These are phyloP conservation scores for Drosophila lacteicornis DNA, from an alignment of 1,140 invertebrate genomes.

Conservation along the genomic window DNA sequence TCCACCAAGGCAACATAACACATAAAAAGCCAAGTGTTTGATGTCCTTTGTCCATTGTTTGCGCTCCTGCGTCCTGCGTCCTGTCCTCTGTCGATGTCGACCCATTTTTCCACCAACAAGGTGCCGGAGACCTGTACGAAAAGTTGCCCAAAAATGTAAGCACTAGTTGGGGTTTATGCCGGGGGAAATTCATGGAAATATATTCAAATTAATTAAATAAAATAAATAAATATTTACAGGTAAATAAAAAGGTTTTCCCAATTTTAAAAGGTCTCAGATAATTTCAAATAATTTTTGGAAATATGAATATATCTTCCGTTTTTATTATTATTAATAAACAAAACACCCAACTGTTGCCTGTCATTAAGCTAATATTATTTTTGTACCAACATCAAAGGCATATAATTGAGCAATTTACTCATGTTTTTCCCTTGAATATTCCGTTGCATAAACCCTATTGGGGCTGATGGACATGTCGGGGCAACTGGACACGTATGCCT, in stretches of 20 bases:
- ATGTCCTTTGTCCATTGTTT: conserved; percentile 52
- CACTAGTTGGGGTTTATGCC: conserved; percentile 10
- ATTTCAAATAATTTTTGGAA: no score
- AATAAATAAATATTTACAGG: not conserved
- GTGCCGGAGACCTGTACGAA: conserved; percentile 14
- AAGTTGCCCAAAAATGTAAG: conserved; percentile 10
- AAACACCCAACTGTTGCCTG: not conserved
- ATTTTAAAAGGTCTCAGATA: no score
- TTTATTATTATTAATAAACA: not conserved
- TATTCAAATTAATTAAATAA: no score
- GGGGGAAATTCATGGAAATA: not conserved
- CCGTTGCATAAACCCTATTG: conserved; percentile 18
- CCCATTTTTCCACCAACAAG: conserved; percentile 10
- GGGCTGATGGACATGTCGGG: not conserved
- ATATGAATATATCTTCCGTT: no score
- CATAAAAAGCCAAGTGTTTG: conserved; percentile 58
- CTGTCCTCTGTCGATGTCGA: conserved; percentile 4
- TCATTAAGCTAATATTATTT: not conserved
- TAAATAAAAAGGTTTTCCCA: no score
- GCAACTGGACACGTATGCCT: conserved; percentile 28
- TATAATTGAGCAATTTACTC: conserved; percentile 1
- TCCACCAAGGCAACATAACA: conserved; percentile 48
- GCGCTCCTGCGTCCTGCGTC: not conserved
- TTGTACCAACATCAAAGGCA: not conserved
- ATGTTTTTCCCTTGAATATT: not conserved